A percentile compares a stretch with the other conserved stretches of the same genome.
phyloP scores from a whole-genome alignment of 1,140 invertebrate species.

The Rhagoletis zephyria region DNA sequence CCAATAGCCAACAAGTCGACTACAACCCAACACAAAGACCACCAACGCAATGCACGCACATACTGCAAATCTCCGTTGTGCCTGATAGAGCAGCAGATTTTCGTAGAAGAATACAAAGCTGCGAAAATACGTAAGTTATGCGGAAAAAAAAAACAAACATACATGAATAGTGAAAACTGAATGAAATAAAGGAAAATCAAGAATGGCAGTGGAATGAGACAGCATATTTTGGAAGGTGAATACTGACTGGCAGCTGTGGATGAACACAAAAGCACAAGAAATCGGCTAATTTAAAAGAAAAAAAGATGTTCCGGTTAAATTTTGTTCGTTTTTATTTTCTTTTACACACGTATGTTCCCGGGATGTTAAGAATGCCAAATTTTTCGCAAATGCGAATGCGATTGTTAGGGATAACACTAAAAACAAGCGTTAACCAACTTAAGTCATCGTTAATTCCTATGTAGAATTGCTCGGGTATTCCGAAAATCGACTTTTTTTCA shows the following conservation, averaged over 20 bases:
- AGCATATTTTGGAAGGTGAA: not conserved
- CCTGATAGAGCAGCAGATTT: not conserved
- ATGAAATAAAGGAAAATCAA: not conserved
- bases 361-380: no score
- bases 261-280: not conserved
- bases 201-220: not conserved
- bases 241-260: not conserved
- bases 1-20: not conserved
- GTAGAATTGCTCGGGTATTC: no score
- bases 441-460: no score
- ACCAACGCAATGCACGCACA: not conserved
- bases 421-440: no score
- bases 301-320: not conserved
- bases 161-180: slow-evolving; percentile 3
- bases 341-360: no score
- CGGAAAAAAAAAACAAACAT: not conserved
- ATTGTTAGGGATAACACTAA: no score
- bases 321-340: not conserved
- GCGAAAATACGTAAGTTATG: not conserved
- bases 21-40: not conserved
- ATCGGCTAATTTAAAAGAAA: slow-evolving; percentile 13
- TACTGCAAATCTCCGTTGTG: not conserved
- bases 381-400: no score
- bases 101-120: not conserved
- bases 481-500: no score